These are phyloP conservation scores for Triops longicaudatus DNA, from an alignment of 1,140 invertebrate species.

Conservation along the genomic window DNA sequence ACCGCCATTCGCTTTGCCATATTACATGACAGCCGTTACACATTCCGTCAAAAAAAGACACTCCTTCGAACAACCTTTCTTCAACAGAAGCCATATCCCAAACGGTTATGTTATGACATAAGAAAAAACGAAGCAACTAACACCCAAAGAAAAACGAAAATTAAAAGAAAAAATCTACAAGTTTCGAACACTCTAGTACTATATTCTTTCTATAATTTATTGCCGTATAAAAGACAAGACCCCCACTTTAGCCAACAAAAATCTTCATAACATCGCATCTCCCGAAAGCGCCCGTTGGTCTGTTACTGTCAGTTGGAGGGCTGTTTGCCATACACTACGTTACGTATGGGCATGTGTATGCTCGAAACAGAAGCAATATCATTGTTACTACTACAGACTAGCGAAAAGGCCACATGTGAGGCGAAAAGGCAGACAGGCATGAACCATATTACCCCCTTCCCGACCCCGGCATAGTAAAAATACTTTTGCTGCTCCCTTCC, in stretches of 20 bases:
- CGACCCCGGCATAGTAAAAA: constrained; percentile 14
- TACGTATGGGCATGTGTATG: constrained; percentile 8
- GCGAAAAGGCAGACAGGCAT: background rate
- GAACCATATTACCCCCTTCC: constrained; percentile 1
- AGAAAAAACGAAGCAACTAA: too few species aligned
- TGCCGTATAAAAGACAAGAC: background rate
- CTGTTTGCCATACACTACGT: background rate
- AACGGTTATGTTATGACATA: background rate
- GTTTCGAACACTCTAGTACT: background rate
- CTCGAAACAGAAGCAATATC: constrained; percentile 15
- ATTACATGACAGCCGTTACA: background rate
- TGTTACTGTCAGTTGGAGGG: constrained; percentile 14
- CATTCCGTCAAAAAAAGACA: background rate
- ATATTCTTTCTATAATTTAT: background rate
- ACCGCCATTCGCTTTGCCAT: background rate
- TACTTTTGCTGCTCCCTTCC: constrained; percentile 13
- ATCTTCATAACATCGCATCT: background rate
- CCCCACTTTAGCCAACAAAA: background rate
- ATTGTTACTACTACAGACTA: constrained; percentile 12
- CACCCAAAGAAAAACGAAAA: background rate
- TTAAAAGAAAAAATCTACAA: background rate
- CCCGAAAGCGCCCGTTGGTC: background rate
- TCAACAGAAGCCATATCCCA: background rate
- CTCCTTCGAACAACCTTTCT: background rate
- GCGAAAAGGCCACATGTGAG: constrained; percentile 10